These are phyloP conservation scores for Bos indicus DNA, from an alignment of 2,113 vertebrate species.

Conservation along the genomic window DNA sequence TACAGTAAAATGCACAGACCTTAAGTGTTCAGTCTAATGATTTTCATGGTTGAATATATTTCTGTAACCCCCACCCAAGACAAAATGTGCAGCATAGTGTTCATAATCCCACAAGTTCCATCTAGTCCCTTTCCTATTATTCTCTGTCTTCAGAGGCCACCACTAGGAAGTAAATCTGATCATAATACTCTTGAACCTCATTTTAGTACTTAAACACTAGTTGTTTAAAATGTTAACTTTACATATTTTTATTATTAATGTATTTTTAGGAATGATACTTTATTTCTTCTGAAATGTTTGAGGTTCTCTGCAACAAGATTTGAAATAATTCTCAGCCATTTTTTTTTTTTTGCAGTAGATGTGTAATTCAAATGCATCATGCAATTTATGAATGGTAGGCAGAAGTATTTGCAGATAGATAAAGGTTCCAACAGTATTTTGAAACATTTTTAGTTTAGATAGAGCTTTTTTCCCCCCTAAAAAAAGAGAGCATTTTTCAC, in stretches of 20 bases:
- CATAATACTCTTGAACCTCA: neutral
- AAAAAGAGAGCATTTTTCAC: neutral
- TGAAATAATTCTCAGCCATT: neutral
- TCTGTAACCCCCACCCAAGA: neutral
- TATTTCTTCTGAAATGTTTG: neutral
- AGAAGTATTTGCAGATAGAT: neutral
- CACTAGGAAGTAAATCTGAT: neutral
- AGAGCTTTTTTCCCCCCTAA: neutral
- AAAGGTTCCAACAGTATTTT: neutral
- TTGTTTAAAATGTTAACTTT: neutral
- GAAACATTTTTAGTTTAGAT: neutral
- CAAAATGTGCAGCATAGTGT: neutral
- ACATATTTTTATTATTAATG: neutral
- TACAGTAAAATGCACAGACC: neutral
- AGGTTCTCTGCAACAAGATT: neutral
- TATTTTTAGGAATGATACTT: neutral
- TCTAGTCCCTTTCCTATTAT: neutral
- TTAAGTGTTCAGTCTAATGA: conserved; percentile 11
- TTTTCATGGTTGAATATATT: neutral
- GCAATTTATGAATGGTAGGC: neutral
- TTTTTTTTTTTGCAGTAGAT: neutral
- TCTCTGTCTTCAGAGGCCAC: neutral
- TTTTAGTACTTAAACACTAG: neutral
- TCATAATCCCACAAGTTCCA: neutral
- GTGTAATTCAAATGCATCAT: neutral